A percentile compares a stretch with the other conserved stretches of the same genome.
Conservation (phyloP, 2,888 invertebrate species). For the Brenthis hecate region DNA sequence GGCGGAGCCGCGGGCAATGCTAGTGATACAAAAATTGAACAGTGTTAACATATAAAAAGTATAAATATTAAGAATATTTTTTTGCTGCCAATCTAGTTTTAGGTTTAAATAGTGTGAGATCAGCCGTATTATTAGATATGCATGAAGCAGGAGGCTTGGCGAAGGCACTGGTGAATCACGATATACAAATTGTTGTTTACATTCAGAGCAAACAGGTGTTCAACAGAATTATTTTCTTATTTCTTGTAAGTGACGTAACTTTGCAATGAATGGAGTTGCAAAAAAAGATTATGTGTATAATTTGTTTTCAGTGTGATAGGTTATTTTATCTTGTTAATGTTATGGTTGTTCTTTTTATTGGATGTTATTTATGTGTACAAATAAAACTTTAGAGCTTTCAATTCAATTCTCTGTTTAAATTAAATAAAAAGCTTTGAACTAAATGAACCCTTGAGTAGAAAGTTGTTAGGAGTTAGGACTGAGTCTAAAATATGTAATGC, state of each 20-base stretch:
- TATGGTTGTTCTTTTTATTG: slow-evolving; percentile 5
- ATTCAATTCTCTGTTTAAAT: not conserved
- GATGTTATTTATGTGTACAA: not conserved
- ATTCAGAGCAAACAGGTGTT: slow-evolving; percentile 30
- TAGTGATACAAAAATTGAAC: too few relatives aligned
- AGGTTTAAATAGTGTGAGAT: slow-evolving; percentile 22
- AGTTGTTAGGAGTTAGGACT: too few relatives aligned
- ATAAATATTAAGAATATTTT: not conserved
- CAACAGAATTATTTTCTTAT: slow-evolving; percentile 24
- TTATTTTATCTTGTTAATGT: not conserved
- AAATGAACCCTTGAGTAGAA: too few relatives aligned
- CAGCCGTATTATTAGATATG: slow-evolving; percentile 33
- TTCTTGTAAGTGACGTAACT: slow-evolving; percentile 25
- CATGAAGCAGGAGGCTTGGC: slow-evolving; percentile 36
- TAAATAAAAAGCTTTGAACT: not conserved
- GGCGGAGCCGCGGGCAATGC: too few relatives aligned
- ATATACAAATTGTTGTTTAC: slow-evolving; percentile 30
- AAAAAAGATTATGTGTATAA: slow-evolving; percentile 1
- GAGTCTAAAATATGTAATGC: too few relatives aligned
- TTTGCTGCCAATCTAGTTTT: slow-evolving; percentile 9
- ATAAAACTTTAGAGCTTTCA: not conserved
- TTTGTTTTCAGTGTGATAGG: slow-evolving; percentile 1
- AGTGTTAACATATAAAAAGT: too few relatives aligned
- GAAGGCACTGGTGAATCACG: slow-evolving; percentile 35
- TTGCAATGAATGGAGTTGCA: slow-evolving; percentile 22